These are phyloP conservation scores for Chloroceryle aenea DNA, from an alignment of 2,113 vertebrate species.

Conservation along the genomic window DNA sequence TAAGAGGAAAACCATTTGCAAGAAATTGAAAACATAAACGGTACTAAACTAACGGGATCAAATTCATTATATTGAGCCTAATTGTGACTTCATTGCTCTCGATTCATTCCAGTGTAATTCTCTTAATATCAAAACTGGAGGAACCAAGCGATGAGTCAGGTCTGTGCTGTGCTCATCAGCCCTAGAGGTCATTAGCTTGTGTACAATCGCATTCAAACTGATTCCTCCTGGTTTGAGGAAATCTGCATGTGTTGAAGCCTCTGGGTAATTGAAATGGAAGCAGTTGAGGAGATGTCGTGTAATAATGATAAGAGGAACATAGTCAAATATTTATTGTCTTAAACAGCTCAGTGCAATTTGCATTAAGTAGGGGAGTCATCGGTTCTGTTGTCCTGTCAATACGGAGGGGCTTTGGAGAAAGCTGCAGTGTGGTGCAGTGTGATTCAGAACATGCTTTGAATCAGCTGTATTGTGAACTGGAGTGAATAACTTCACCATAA, in stretches of 20 bases:
- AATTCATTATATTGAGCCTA: neutral
- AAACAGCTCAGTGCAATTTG: neutral
- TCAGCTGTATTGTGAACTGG: neutral
- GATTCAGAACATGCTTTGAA: neutral
- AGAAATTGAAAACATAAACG: neutral
- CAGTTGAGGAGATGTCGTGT: neutral
- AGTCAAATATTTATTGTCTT: conserved; percentile 15
- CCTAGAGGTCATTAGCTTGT: neutral
- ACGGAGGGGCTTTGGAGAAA: neutral
- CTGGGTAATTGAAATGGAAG: neutral
- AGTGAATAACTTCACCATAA: neutral
- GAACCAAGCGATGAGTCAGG: neutral
- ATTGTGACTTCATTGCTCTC: neutral
- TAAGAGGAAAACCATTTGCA: neutral
- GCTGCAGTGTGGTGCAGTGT: neutral
- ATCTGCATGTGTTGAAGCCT: neutral
- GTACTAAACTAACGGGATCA: neutral
- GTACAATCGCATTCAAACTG: conserved; percentile 7
- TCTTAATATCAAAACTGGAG: neutral
- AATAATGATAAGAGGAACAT: neutral
- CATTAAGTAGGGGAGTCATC: neutral
- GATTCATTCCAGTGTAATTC: neutral
- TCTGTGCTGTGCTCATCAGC: neutral
- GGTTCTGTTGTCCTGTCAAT: neutral
- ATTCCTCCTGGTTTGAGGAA: neutral